Percentiles rank a stretch among this genome's conserved stretches.
Conservation (phyloP, 2,888 invertebrate genomes). For the Drosophila infuscata region DNA sequence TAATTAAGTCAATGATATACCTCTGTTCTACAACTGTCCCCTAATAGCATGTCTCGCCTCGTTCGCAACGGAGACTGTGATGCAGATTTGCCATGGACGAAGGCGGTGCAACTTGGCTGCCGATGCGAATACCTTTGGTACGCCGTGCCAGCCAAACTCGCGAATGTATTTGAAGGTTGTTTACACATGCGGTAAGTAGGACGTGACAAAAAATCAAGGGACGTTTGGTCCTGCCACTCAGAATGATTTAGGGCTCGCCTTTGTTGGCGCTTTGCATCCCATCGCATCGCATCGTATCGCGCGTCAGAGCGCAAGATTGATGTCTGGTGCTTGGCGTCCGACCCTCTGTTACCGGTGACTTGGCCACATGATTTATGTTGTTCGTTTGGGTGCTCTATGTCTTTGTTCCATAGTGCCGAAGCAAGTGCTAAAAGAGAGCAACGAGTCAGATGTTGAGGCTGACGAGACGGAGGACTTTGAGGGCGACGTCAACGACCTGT, state of each 20-base stretch:
- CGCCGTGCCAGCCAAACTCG: conserved; percentile 92
- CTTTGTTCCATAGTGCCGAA: conserved; percentile 88
- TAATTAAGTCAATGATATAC: conserved; percentile 33
- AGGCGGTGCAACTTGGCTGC: conserved; percentile 92
- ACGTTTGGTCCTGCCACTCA: conserved; percentile 48
- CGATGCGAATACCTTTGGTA: conserved; percentile 93
- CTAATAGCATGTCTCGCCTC: conserved; percentile 93
- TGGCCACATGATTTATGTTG: conserved; percentile 55
- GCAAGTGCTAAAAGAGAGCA: conserved; percentile 92
- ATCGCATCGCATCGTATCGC: conserved; percentile 25
- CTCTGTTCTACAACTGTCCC: conserved; percentile 23
- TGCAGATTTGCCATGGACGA: conserved; percentile 94
- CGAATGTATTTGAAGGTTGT: conserved; percentile 95
- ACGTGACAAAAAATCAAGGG: conserved; percentile 40
- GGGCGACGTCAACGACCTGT: conserved; percentile 86
- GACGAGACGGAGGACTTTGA: conserved; percentile 89
- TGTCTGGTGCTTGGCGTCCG: conserved; percentile 40
- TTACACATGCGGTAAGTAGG: conserved; percentile 93
- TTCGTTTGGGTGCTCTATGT: conserved; percentile 46
- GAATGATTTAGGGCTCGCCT: conserved; percentile 57
- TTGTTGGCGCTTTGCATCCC: conserved; percentile 53
- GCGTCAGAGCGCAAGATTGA: conserved; percentile 42
- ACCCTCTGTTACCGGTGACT: conserved; percentile 40
- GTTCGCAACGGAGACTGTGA: conserved; percentile 95
- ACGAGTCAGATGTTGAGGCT: conserved; percentile 91